Evolutionary conservation across 2,888 invertebrate genomes (phyloP), one percentile per base, ranked within the genome.

Genomic region (Xylophagus ater): DNA sequence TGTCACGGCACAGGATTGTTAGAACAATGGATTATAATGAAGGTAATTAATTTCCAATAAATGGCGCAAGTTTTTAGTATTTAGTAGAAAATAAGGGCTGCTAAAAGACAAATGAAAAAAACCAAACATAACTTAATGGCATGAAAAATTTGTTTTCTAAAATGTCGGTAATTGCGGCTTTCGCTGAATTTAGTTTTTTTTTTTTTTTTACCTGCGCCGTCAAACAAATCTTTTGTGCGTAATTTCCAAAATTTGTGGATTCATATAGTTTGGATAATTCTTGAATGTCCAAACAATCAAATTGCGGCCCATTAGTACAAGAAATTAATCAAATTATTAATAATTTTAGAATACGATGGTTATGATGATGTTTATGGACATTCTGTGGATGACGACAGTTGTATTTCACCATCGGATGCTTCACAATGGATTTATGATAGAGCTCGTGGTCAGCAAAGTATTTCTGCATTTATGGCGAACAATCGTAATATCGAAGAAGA

Each of bases 291-390:
- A n/a, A n/a, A n/a, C n/a, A n/a, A n/a, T n/a, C n/a, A n/a, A n/a
- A n/a, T n/a, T n/a, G n/a, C n/a, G n/a, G n/a, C n/a, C n/a, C n/a
- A n/a, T n/a, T n/a, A n/a, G n/a, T n/a, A n/a, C n/a, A n/a, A n/a
- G n/a, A n/a, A n/a, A n/a, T n/a, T n/a, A n/a, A n/a, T n/a, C n/a
- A n/a, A n/a, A n/a, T n/a, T n/a, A n/a, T n/a, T n/a, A n/a, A n/a
- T n/a, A n/a, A n/a, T 64, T 67, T 20, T 55, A 81, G 93, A 93
- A 56, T 92, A 86, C 58, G 92, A 92, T 55, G 82, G 77, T 12
- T 86, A 86, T 53, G 87, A 89, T 56, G 89, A 88, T 68, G 76
- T 87, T 43, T 94, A 90, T 60, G 93, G 93, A 9, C 86, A 88
- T 62, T 93, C 93, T 3, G 81, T 92, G 28, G 94, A 94, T 64